Conservation (phyloP, 2,113 vertebrate species). For the Meles meles region DNA sequence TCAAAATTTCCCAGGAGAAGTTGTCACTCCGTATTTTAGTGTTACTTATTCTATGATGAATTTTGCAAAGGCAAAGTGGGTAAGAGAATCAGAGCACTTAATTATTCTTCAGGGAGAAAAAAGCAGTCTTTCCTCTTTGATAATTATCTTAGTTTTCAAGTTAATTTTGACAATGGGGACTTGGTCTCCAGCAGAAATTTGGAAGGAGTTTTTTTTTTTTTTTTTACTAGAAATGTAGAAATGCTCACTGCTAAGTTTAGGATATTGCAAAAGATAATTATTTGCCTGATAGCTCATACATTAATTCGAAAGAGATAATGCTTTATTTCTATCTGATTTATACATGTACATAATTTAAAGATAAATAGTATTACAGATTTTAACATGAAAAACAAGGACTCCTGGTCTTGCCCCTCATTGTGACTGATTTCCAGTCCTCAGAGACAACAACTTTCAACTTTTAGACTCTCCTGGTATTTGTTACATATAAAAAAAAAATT, state of each 20-base stretch:
- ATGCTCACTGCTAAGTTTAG: not conserved
- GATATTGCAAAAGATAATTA: not conserved
- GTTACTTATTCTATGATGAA: not conserved
- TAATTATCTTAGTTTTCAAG: constrained; percentile 3
- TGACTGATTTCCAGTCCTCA: not conserved
- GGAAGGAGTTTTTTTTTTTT: not conserved
- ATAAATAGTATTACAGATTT: not conserved
- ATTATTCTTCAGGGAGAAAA: not conserved
- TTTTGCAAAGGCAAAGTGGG: not conserved
- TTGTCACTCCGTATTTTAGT: not conserved
- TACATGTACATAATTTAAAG: not conserved
- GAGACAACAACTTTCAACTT: not conserved
- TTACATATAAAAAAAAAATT: not conserved
- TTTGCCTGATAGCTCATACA: not conserved
- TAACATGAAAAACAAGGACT: not conserved
- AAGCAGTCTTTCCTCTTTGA: not conserved
- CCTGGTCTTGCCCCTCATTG: not conserved
- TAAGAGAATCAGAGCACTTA: not conserved
- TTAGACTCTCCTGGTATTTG: not conserved
- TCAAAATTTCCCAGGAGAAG: not conserved
- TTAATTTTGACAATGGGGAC: not conserved
- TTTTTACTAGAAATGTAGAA: not conserved
- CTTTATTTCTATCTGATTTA: not conserved
- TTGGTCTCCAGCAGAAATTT: not conserved
- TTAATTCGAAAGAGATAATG: not conserved